phyloP scores from a whole-genome alignment of 2,888 invertebrate genomes.

The Mythimna pallens region DNA sequence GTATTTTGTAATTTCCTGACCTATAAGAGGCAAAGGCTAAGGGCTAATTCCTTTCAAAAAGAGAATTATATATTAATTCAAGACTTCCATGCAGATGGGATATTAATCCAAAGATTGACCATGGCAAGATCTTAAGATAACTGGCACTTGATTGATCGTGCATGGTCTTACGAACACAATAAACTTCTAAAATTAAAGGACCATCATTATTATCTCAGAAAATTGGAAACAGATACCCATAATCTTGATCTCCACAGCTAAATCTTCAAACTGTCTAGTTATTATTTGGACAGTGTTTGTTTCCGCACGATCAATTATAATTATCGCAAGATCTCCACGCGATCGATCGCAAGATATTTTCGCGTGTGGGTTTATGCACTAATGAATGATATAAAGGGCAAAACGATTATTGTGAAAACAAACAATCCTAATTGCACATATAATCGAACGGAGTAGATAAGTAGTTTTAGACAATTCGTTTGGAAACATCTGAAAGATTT shows the following conservation, averaged over 20 bases:
- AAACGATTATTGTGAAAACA: slow-evolving; percentile 20
- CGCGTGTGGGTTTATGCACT: slow-evolving; percentile 44
- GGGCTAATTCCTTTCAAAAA: neutral
- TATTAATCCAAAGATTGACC: neutral
- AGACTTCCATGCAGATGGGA: neutral
- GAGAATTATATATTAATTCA: slow-evolving; percentile 9
- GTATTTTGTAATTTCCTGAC: slow-evolving; percentile 43
- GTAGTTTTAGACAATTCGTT: slow-evolving; percentile 8
- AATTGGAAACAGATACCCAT: neutral
- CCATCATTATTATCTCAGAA: neutral
- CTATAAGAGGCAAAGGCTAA: slow-evolving; percentile 1
- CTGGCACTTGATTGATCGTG: slow-evolving; percentile 21
- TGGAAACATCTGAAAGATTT: slow-evolving; percentile 6
- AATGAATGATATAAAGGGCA: slow-evolving; percentile 46
- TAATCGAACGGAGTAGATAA: neutral
- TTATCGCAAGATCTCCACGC: slow-evolving; percentile 49
- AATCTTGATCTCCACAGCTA: slow-evolving; percentile 7
- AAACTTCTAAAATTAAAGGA: neutral
- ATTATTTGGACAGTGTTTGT: slow-evolving; percentile 28
- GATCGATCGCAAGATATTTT: slow-evolving; percentile 43
- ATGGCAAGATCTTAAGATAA: slow-evolving; percentile 15
- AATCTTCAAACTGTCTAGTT: slow-evolving; percentile 36
- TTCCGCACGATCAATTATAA: slow-evolving; percentile 43
- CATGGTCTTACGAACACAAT: neutral
- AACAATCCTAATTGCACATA: slow-evolving; percentile 16